phyloP scores from a whole-genome alignment of 2,797 vertebrate species.

The Pseudomugil tenellus region DNA sequence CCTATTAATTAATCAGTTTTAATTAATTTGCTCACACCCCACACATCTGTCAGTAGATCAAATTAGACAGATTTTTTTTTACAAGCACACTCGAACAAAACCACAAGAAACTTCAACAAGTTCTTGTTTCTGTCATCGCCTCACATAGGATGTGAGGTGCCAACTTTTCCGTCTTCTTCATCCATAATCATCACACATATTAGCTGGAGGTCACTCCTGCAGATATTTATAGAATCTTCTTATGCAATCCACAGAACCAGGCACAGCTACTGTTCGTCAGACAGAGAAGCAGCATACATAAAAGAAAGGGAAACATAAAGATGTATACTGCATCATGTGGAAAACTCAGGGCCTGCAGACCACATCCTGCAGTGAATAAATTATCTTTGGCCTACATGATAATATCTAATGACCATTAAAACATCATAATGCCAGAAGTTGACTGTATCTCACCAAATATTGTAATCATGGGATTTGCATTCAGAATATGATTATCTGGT shows the following conservation, averaged over 20 bases:
- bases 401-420: too few species aligned
- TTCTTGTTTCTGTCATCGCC: constrained; percentile 32
- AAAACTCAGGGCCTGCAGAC: too few species aligned
- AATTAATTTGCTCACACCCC: too few species aligned
- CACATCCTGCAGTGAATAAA: too few species aligned
- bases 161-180: constrained; percentile 52
- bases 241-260: constrained; percentile 72
- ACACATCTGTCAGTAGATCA: too few species aligned
- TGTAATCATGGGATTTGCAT: too few species aligned
- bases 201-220: constrained; percentile 61
- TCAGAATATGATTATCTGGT: too few species aligned
- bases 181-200: constrained; percentile 64
- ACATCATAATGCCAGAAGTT: too few species aligned
- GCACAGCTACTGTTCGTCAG: constrained; percentile 65
- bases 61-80: background rate
- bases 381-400: too few species aligned
- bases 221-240: constrained; percentile 77
- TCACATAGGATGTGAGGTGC: constrained; percentile 18
- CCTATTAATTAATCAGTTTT: too few species aligned
- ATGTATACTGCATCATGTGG: background rate
- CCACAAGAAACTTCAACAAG: constrained; percentile 25
- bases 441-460: too few species aligned
- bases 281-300: constrained; percentile 32
- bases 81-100: constrained; percentile 5
- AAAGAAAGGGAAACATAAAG: constrained; percentile 25